Evolutionary conservation across 2,113 vertebrate genomes (phyloP).

Genomic region (Laticauda colubrina): DNA sequence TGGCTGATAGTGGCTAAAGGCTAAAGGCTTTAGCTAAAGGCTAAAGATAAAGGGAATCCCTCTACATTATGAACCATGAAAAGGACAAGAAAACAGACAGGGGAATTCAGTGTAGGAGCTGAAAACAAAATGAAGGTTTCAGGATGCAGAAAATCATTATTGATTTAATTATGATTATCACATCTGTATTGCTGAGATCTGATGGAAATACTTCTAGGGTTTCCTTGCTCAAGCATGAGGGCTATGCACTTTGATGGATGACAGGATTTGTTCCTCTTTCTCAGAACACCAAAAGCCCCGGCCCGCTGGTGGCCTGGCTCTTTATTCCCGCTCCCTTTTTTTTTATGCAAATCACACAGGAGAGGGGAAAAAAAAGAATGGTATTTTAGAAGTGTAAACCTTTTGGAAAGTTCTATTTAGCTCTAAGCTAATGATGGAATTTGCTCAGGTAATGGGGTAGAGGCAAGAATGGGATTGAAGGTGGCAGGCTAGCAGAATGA

Average conservation of each 20-base stretch:
- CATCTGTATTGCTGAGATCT: background rate
- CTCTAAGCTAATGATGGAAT: background rate
- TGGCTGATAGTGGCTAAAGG: background rate
- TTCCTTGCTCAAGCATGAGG: background rate
- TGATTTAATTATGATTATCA: background rate
- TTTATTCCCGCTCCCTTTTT: background rate
- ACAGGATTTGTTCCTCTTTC: background rate
- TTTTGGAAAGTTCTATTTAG: background rate
- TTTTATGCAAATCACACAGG: background rate
- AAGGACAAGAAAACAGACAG: background rate
- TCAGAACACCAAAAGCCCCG: background rate
- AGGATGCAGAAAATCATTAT: background rate
- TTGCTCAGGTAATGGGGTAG: background rate
- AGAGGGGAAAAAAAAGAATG: background rate
- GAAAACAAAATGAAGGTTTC: background rate
- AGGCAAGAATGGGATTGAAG: conserved; percentile 22
- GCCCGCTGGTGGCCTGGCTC: background rate
- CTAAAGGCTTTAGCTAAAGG: no score
- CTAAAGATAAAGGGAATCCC: background rate
- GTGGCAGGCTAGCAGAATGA: conserved; percentile 15
- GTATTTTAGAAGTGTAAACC: background rate
- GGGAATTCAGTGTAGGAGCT: background rate
- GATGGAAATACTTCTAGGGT: background rate
- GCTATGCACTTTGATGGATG: background rate
- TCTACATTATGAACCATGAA: background rate